Conservation (phyloP, 2,797 vertebrate genomes). For the Hippoglossus hippoglossus region DNA sequence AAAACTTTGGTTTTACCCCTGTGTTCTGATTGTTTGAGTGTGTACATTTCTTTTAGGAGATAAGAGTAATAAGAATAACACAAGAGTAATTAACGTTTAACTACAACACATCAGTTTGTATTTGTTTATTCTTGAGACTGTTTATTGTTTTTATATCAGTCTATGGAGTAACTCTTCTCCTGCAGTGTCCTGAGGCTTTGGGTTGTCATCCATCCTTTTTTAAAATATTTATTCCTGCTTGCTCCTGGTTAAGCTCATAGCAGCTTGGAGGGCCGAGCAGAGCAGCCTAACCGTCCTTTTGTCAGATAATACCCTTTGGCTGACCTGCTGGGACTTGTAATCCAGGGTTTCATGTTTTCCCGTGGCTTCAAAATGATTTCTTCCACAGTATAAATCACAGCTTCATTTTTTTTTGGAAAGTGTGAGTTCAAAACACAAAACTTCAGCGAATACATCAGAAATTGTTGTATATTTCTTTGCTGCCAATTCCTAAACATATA, state of each 20-base stretch:
- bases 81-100: no score
- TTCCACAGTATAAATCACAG: neutral
- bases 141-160: neutral
- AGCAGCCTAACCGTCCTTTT: constrained; percentile 15
- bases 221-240: neutral
- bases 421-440: neutral
- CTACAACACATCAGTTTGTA: neutral
- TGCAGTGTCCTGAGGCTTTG: constrained; percentile 16
- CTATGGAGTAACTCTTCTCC: constrained; percentile 2
- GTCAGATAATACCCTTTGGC: neutral
- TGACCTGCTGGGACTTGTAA: constrained; percentile 22
- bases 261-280: neutral
- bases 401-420: constrained; percentile 1
- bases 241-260: constrained; percentile 2
- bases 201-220: constrained; percentile 19
- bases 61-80: no score
- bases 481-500: constrained; percentile 23
- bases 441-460: neutral
- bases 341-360: constrained; percentile 20
- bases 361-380: constrained; percentile 16
- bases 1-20: no score
- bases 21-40: no score
- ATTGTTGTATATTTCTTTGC: constrained; percentile 27
- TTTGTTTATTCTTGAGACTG: neutral
- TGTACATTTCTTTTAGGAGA: no score